These are phyloP conservation scores for Macrotis lagotis DNA, from an alignment of 2,113 vertebrate species.

Conservation along the genomic window DNA sequence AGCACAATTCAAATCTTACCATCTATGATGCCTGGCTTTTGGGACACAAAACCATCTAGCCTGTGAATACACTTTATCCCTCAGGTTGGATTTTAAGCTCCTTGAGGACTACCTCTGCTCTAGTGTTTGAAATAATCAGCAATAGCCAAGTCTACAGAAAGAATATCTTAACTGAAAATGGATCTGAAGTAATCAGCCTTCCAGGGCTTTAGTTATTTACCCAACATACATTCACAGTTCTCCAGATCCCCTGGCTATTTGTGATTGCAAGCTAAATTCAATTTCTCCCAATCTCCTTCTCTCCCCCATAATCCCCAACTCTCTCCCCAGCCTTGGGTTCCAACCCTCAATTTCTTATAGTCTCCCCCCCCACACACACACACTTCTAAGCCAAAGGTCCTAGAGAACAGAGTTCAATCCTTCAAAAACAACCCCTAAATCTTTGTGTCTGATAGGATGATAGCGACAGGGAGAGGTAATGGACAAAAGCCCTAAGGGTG, in stretches of 20 bases:
- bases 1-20: not conserved
- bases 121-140: not conserved
- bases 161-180: not conserved
- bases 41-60: not conserved
- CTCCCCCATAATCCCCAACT: not conserved
- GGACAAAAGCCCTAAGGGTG: constrained; percentile 14
- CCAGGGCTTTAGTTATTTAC: not conserved
- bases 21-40: not conserved
- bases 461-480: constrained; percentile 40
- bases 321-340: constrained; percentile 60
- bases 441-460: constrained; percentile 71
- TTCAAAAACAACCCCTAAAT: constrained; percentile 72
- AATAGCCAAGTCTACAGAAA: not conserved
- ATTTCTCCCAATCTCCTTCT: not conserved
- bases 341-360: constrained; percentile 78
- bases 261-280: not conserved
- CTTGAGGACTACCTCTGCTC: not conserved
- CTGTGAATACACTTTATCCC: not conserved
- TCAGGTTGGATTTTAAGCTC: not conserved
- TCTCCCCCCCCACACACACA: constrained; percentile 77
- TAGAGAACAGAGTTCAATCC: constrained; percentile 62
- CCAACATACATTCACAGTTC: not conserved
- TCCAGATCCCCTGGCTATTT: not conserved
- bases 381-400: constrained; percentile 60
- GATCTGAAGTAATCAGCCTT: not conserved